A percentile compares a stretch with the other conserved stretches of the same genome.
phyloP scores from a whole-genome alignment of 2,113 vertebrate genomes.

The Sprattus sprattus region DNA sequence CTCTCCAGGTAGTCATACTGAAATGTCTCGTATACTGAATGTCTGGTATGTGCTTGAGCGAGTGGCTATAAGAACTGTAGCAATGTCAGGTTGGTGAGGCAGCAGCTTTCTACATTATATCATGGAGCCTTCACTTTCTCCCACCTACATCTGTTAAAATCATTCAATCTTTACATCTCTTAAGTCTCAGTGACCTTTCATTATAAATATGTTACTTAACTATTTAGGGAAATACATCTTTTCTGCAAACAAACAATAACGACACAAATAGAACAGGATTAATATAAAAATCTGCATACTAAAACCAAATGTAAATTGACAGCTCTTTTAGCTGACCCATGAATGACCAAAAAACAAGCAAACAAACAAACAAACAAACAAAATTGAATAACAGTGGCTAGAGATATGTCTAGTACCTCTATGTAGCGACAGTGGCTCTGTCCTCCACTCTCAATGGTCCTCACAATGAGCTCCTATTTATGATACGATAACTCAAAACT shows the following conservation, averaged over 20 bases:
- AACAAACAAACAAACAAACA: neutral
- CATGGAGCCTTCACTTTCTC: neutral
- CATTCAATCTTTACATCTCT: neutral
- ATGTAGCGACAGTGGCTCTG: neutral
- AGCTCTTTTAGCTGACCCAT: neutral
- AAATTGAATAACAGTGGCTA: neutral
- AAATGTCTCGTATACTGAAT: neutral
- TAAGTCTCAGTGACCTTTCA: neutral
- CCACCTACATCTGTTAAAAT: neutral
- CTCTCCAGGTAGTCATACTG: neutral
- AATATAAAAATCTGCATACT: neutral
- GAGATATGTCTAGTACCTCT: neutral
- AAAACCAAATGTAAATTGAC: neutral
- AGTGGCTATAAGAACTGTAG: neutral
- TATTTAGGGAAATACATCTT: neutral
- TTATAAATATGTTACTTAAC: neutral
- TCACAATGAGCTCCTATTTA: neutral
- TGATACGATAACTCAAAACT: constrained; percentile 8
- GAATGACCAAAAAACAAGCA: neutral
- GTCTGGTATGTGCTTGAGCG: neutral
- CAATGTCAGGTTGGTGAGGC: neutral
- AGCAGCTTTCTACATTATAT: neutral
- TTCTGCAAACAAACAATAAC: neutral
- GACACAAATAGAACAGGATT: neutral
- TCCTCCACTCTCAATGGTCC: neutral